phyloP scores from a whole-genome alignment of 2,113 vertebrate species.

The Prolemur simus region DNA sequence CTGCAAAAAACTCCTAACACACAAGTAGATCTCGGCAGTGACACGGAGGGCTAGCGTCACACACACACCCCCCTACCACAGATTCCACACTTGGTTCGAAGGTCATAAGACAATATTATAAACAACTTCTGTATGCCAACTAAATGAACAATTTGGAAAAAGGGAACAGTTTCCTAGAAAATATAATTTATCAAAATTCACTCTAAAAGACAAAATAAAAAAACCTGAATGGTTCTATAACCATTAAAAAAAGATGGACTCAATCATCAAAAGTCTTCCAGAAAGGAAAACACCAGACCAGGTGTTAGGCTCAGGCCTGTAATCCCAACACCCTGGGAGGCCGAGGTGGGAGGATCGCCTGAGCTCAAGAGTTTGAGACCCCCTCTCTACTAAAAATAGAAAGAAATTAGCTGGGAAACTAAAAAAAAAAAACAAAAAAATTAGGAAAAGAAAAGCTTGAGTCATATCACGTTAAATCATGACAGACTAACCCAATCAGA shows the following conservation, averaged over 20 bases:
- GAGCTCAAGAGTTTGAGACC: too few relatives aligned
- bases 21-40: background rate
- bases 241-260: too few relatives aligned
- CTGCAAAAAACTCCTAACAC: background rate
- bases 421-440: background rate
- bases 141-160: background rate
- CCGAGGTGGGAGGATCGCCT: too few relatives aligned
- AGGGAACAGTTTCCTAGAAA: background rate
- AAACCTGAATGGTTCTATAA: background rate
- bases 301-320: too few relatives aligned
- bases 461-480: background rate
- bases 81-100: background rate
- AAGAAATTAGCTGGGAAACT: too few relatives aligned
- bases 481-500: background rate
- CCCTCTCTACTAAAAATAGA: too few relatives aligned
- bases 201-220: background rate
- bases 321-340: too few relatives aligned
- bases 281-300: background rate
- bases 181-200: background rate
- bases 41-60: background rate
- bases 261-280: background rate
- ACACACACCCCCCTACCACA: background rate
- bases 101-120: background rate
- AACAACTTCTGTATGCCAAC: background rate
- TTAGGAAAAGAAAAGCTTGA: background rate